phyloP scores from a whole-genome alignment of 2,113 vertebrate species.

The Ginglymostoma cirratum region DNA sequence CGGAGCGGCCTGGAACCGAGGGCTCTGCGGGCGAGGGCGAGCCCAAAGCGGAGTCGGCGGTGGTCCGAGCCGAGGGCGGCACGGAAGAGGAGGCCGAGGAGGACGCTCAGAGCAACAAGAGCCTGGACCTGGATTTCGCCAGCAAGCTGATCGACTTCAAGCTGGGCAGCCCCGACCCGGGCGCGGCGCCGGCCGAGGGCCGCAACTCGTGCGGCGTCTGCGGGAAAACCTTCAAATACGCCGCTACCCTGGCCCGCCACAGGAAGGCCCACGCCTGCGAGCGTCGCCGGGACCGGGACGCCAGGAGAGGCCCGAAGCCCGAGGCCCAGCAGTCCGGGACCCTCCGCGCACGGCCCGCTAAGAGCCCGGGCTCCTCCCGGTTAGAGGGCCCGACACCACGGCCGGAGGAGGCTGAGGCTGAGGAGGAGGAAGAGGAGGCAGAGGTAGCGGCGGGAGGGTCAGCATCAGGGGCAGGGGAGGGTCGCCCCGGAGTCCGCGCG shows the following conservation, averaged over 20 bases:
- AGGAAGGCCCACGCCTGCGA: constrained; percentile 72
- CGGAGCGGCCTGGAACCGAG: background rate
- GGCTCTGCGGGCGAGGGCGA: constrained; percentile 37
- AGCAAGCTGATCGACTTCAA: constrained; percentile 92
- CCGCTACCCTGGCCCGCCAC: constrained; percentile 83
- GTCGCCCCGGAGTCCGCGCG: too few species aligned
- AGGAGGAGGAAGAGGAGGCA: constrained; percentile 67
- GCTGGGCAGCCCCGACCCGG: constrained; percentile 59
- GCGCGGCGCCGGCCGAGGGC: constrained; percentile 52
- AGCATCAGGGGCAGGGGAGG: constrained; percentile 27
- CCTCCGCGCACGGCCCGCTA: background rate
- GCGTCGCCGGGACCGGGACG: constrained; percentile 51
- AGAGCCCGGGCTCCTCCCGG: background rate
- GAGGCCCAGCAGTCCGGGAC: constrained; percentile 51
- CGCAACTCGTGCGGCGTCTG: constrained; percentile 76
- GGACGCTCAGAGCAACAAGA: constrained; percentile 85
- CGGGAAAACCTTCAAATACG: constrained; percentile 85
- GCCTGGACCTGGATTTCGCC: constrained; percentile 88
- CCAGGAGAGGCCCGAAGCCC: constrained; percentile 47
- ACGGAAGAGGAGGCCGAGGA: constrained; percentile 59
- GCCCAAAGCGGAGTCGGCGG: constrained; percentile 45
- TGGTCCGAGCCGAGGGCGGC: constrained; percentile 40
- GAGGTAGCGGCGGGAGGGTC: constrained; percentile 49
- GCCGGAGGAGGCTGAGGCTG: constrained; percentile 48
- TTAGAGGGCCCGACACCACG: constrained; percentile 45